These are phyloP conservation scores for Oreortyx pictus DNA, from an alignment of 2,797 vertebrate genomes.

Conservation along the genomic window DNA sequence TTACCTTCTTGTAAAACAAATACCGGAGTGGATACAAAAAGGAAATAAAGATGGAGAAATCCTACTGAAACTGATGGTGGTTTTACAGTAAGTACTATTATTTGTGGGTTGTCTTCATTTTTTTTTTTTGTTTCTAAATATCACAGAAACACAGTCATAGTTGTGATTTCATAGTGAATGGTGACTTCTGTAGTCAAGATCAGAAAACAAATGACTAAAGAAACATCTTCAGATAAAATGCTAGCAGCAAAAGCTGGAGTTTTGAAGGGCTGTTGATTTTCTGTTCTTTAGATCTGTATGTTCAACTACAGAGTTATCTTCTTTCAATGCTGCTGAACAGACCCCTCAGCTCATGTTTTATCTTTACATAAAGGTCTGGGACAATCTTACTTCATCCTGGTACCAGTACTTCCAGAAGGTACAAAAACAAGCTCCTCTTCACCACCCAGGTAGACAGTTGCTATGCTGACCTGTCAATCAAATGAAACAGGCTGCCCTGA, in stretches of 20 bases:
- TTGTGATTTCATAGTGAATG: neutral
- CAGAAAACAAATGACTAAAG: neutral
- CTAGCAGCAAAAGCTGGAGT: neutral
- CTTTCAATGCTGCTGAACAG: neutral
- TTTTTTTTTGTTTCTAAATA: neutral
- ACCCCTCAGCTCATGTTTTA: slow-evolving; percentile 7
- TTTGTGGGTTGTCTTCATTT: neutral
- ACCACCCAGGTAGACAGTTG: slow-evolving; percentile 68
- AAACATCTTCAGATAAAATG: neutral
- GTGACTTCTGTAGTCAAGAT: neutral
- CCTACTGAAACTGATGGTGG: neutral
- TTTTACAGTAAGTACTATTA: neutral
- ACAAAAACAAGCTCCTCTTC: slow-evolving; percentile 41
- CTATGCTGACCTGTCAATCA: slow-evolving; percentile 70
- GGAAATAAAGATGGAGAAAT: neutral
- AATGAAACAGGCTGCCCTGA: slow-evolving; percentile 40
- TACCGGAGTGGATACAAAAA: neutral
- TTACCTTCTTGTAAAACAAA: neutral
- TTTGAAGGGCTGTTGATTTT: neutral
- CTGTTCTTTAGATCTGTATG: neutral
- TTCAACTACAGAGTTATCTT: neutral
- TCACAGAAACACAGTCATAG: neutral
- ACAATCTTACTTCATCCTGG: neutral
- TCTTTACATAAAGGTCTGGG: slow-evolving; percentile 31
- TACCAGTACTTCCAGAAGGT: slow-evolving; percentile 28